A percentile compares a stretch with the other conserved stretches of the same genome.
Evolutionary conservation across 2,797 vertebrate species (phyloP).

Genomic region (Notamacropus eugenii): DNA sequence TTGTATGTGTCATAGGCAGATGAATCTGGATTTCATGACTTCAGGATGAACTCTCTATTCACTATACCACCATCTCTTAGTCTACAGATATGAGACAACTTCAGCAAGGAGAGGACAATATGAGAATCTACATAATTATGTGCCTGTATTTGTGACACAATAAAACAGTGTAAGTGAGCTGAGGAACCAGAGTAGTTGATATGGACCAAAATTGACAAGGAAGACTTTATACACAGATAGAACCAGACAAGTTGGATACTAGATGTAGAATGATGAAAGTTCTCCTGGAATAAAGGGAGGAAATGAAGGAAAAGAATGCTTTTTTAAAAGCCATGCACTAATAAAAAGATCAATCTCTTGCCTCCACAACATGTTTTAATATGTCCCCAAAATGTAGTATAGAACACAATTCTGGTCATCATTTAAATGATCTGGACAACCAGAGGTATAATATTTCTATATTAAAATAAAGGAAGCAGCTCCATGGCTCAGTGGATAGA

Average conservation of each 20-base stretch:
- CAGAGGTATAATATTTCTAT: not conserved
- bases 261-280: not conserved
- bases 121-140: not conserved
- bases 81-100: not conserved
- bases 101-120: not conserved
- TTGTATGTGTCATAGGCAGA: not conserved
- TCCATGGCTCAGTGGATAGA: not conserved
- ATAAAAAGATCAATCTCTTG: not conserved
- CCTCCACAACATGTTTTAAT: not conserved
- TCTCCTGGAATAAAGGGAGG: not conserved
- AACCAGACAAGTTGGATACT: not conserved
- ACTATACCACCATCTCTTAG: not conserved
- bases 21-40: not conserved
- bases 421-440: not conserved
- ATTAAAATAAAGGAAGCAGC: not conserved
- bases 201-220: not conserved
- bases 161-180: not conserved
- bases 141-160: not conserved
- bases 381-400: not conserved
- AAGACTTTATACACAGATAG: not conserved
- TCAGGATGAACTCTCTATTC: not conserved
- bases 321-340: not conserved
- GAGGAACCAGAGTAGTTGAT: not conserved
- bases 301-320: not conserved
- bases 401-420: not conserved